Conservation (phyloP, 2,113 vertebrate genomes). For the Stomatorhinus ivindoensis region DNA sequence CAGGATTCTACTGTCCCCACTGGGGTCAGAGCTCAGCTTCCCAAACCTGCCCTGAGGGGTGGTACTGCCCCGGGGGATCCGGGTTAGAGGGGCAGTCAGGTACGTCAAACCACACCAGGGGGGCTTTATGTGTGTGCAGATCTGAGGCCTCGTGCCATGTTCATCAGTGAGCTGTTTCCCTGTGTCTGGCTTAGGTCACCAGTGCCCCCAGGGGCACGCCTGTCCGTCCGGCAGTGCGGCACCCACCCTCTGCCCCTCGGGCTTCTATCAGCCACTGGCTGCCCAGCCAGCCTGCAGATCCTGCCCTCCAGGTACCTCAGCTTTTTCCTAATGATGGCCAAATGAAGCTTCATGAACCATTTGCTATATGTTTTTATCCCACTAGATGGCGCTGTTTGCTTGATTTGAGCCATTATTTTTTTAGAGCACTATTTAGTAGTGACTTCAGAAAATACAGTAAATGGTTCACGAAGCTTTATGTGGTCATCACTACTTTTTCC, state of each 20-base stretch:
- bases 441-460: too few species aligned
- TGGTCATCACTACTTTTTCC: neutral
- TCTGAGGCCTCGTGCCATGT: constrained; percentile 20
- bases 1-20: constrained; percentile 71
- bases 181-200: constrained; percentile 34
- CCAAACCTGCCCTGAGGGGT: constrained; percentile 65
- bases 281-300: constrained; percentile 46
- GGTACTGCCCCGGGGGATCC: constrained; percentile 76
- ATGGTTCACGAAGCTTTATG: too few species aligned
- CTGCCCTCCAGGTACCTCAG: constrained; percentile 55
- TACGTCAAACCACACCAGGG: constrained; percentile 28
- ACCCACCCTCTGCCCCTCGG: constrained; percentile 63
- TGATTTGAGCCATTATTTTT: too few species aligned
- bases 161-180: constrained; percentile 3
- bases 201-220: constrained; percentile 65
- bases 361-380: too few species aligned
- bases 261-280: constrained; percentile 66
- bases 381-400: too few species aligned
- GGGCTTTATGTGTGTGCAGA: neutral
- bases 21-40: constrained; percentile 62
- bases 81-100: constrained; percentile 63
- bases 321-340: neutral
- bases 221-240: constrained; percentile 69
- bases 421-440: too few species aligned
- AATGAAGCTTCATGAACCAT: too few species aligned